Evolutionary conservation across 1,140 invertebrate genomes (phyloP).

Genomic region (Drosophila busckii): DNA sequence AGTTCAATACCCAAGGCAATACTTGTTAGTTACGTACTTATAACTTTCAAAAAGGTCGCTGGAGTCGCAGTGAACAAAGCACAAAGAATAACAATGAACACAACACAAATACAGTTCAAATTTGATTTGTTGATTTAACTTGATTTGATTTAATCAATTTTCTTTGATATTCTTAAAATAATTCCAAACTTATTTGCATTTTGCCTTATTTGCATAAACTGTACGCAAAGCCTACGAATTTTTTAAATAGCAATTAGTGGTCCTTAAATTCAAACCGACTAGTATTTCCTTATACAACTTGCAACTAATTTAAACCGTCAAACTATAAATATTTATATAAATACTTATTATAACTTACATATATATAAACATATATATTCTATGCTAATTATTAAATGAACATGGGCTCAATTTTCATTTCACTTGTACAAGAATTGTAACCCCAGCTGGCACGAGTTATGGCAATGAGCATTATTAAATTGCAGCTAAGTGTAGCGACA

Average conservation of each 20-base stretch:
- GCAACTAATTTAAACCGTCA: slow-evolving; percentile 26
- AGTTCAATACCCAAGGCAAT: no score
- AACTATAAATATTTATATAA: slow-evolving; percentile 21
- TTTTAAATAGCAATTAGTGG: slow-evolving; percentile 72
- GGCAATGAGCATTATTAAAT: slow-evolving; percentile 49
- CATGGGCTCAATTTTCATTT: slow-evolving; percentile 67
- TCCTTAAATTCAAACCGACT: slow-evolving; percentile 60
- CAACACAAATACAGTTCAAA: slow-evolving; percentile 13
- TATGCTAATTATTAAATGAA: slow-evolving; percentile 56
- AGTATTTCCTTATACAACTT: slow-evolving; percentile 52
- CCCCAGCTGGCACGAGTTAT: slow-evolving; percentile 82
- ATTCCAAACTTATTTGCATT: slow-evolving; percentile 54
- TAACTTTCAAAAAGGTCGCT: slow-evolving; percentile 7
- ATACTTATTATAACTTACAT: slow-evolving; percentile 10
- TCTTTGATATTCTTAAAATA: slow-evolving; percentile 15
- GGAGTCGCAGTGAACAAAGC: no score
- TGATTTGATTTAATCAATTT: slow-evolving; percentile 15
- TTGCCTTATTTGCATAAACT: slow-evolving; percentile 61
- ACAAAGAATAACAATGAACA: slow-evolving; percentile 19
- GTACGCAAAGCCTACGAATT: slow-evolving; percentile 64
- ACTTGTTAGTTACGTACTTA: slow-evolving; percentile 5
- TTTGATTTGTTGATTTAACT: slow-evolving; percentile 4
- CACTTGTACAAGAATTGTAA: slow-evolving; percentile 71
- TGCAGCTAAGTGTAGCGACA: slow-evolving; percentile 17
- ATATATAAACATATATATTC: slow-evolving; percentile 31